Evolutionary conservation across 1,140 invertebrate species (phyloP).

Genomic region (Vanessa atalanta): DNA sequence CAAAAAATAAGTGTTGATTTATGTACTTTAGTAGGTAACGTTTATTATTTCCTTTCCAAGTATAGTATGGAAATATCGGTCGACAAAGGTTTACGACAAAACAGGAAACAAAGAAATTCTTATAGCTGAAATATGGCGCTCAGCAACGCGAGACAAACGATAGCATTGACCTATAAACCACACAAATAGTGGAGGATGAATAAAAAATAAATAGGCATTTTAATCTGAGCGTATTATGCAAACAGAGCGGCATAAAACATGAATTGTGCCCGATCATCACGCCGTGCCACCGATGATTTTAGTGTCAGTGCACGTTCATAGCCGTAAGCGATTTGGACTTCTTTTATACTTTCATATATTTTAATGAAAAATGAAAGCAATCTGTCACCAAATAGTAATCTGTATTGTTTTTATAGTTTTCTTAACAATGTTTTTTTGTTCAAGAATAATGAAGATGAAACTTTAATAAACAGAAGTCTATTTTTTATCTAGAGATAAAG

Average conservation of each 20-base stretch:
- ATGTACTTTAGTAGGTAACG: constrained; percentile 20
- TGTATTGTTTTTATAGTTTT: not conserved
- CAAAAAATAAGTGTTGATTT: constrained; percentile 24
- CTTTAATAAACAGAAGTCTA: not conserved
- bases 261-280: constrained; percentile 33
- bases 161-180: constrained; percentile 26
- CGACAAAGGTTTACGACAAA: constrained; percentile 29
- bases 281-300: constrained; percentile 18
- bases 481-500: not conserved
- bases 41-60: constrained; percentile 16
- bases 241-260: constrained; percentile 27
- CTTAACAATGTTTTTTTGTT: not conserved
- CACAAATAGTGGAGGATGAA: constrained; percentile 7
- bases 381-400: too few species aligned
- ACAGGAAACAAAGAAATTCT: constrained; percentile 37
- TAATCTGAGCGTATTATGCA: constrained; percentile 33
- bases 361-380: not conserved
- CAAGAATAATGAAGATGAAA: not conserved
- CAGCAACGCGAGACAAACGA: constrained; percentile 24
- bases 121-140: constrained; percentile 31
- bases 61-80: constrained; percentile 33
- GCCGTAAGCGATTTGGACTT: not conserved
- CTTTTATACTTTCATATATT: not conserved
- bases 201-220: constrained; percentile 24
- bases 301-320: not conserved